Conservation (phyloP, 2,113 vertebrate genomes). For the Oxygymnocypris stewartii region DNA sequence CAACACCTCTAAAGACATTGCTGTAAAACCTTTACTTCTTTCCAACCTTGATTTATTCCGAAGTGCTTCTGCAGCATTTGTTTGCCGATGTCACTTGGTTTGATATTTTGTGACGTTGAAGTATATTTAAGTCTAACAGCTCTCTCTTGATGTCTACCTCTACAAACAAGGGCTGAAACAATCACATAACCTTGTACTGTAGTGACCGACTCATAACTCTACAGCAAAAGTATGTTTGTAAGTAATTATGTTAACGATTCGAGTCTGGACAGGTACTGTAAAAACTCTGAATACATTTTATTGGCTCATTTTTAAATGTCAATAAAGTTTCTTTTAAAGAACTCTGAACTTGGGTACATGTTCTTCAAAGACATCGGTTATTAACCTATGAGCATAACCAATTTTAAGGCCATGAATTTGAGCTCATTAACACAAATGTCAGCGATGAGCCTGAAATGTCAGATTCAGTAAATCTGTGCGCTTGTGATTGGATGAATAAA, state of each 20-base stretch:
- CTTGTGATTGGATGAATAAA: not conserved
- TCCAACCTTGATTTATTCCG: not conserved
- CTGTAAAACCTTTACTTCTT: not conserved
- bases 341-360: not conserved
- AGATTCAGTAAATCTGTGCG: not conserved
- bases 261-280: not conserved
- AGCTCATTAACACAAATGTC: conserved; percentile 41
- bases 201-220: not conserved
- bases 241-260: not conserved
- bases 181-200: not conserved
- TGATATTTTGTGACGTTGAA: not conserved
- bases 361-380: not conserved
- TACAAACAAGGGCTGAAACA: not conserved
- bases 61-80: not conserved
- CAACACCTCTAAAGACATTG: no score
- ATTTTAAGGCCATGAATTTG: not conserved
- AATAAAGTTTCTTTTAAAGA: conserved; percentile 26
- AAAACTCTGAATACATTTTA: not conserved
- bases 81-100: not conserved
- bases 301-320: conserved; percentile 5
- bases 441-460: conserved; percentile 21
- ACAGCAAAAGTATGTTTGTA: not conserved
- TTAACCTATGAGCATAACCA: not conserved
- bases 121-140: not conserved
- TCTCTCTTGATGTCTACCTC: not conserved